These are phyloP conservation scores for Galagoides demidoff DNA, from an alignment of 2,797 vertebrate species.

Conservation along the genomic window DNA sequence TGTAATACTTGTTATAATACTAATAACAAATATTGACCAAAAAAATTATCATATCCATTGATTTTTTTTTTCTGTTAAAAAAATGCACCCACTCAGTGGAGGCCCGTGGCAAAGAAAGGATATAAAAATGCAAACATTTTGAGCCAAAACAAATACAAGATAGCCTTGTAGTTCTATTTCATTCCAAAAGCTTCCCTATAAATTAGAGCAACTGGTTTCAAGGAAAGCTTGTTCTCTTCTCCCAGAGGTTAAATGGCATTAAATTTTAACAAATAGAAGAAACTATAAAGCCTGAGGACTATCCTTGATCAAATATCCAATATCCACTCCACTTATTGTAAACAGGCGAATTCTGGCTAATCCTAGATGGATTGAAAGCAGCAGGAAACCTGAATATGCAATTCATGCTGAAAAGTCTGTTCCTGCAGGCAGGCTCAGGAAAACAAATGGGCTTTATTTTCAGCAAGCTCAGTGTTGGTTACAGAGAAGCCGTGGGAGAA, in stretches of 20 bases:
- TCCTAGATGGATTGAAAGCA: conserved; percentile 46
- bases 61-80: conserved; percentile 56
- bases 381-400: conserved; percentile 50
- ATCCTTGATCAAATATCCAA: conserved; percentile 47
- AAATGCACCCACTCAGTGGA: conserved; percentile 6
- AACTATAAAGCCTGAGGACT: conserved; percentile 31
- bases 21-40: conserved; percentile 53
- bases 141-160: conserved; percentile 65
- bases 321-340: conserved; percentile 44
- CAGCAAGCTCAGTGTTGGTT: background rate
- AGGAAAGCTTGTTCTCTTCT: background rate
- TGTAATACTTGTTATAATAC: background rate
- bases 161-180: conserved; percentile 47
- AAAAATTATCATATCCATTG: conserved; percentile 52
- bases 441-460: conserved; percentile 1
- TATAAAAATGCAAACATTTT: conserved; percentile 70
- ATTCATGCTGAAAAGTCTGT: background rate
- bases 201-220: conserved; percentile 56
- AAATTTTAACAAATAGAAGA: conserved; percentile 56
- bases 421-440: conserved; percentile 1
- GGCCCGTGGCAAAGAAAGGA: background rate
- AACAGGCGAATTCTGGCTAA: conserved; percentile 64
- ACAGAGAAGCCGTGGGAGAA: background rate
- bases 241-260: conserved; percentile 64
- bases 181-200: conserved; percentile 57